phyloP scores from a whole-genome alignment of 1,140 invertebrate genomes.

The Aphaenogaster floridana region DNA sequence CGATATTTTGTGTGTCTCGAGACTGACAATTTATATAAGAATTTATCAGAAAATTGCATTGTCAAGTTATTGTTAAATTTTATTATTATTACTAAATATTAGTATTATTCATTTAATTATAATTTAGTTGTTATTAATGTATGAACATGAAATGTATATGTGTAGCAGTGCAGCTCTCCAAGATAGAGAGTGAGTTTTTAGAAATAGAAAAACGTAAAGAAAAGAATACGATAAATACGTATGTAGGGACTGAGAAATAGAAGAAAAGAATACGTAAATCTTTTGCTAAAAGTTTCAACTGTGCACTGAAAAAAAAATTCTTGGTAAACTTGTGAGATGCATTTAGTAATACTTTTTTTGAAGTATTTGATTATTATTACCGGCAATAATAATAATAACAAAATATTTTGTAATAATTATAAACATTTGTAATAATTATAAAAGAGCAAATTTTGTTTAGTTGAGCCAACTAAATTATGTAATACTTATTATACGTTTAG shows the following conservation, averaged over 20 bases:
- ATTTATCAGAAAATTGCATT: not conserved
- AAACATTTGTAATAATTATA: too few species aligned
- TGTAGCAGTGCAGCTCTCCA: not conserved
- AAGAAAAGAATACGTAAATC: not conserved
- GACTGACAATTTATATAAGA: not conserved
- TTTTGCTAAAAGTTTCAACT: constrained; percentile 25
- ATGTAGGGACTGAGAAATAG: too few species aligned
- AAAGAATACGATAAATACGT: not conserved
- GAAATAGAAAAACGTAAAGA: not conserved
- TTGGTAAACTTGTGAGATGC: too few species aligned
- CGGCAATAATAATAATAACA: too few species aligned
- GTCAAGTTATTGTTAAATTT: not conserved
- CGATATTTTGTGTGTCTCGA: not conserved
- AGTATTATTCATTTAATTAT: not conserved
- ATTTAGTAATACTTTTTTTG: too few species aligned
- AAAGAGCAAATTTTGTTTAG: too few species aligned
- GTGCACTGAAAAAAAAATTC: too few species aligned
- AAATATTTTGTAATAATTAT: too few species aligned
- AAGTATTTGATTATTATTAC: too few species aligned
- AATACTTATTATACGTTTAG: too few species aligned
- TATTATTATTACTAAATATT: constrained; percentile 6
- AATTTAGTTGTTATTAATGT: not conserved
- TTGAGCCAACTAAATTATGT: too few species aligned
- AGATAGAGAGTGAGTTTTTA: not conserved
- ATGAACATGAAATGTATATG: not conserved